Evolutionary conservation across 2,797 vertebrate genomes (phyloP).

Genomic region (Eulemur albifrons): DNA sequence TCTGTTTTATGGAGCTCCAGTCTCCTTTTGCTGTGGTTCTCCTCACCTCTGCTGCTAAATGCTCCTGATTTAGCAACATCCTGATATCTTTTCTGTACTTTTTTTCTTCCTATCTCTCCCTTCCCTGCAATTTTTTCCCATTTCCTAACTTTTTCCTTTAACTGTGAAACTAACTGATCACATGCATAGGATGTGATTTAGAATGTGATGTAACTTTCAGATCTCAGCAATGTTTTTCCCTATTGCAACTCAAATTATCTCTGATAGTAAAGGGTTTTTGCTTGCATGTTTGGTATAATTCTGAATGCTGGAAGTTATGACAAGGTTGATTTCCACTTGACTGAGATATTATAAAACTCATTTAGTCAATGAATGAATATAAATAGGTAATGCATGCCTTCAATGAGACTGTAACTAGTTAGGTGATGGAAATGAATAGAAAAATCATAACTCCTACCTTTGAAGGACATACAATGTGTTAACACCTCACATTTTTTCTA

Average conservation of each 20-base stretch:
- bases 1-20: background rate
- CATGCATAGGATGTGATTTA: background rate
- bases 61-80: background rate
- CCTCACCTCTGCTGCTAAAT: background rate
- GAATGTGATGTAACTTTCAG: background rate
- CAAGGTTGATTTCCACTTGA: background rate
- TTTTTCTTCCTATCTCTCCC: background rate
- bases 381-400: background rate
- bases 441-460: background rate
- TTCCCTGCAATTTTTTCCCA: background rate
- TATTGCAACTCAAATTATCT: background rate
- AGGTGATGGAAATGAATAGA: conserved; percentile 21
- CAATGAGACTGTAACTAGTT: background rate
- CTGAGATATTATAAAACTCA: background rate
- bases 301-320: background rate
- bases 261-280: background rate
- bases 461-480: background rate
- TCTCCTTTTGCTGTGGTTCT: background rate
- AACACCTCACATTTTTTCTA: background rate
- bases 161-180: background rate
- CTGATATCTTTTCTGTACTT: background rate
- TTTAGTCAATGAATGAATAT: background rate
- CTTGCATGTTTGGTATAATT: background rate
- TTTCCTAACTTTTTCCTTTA: conserved; percentile 24
- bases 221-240: background rate